These are phyloP conservation scores for Thalpophila matura DNA, from an alignment of 2,888 invertebrate species.

Conservation along the genomic window DNA sequence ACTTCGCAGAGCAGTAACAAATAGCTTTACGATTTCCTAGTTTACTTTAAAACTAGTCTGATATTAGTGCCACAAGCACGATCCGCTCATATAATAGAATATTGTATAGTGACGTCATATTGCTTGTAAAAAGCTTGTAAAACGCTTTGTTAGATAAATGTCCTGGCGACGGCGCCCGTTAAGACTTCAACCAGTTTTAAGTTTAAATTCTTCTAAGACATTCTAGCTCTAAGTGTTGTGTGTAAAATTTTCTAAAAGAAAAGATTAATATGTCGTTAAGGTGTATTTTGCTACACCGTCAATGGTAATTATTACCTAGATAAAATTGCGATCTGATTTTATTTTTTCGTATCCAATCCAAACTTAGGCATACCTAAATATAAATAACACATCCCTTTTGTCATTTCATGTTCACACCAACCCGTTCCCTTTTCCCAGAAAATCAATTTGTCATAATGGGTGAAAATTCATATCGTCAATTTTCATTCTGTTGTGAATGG, in stretches of 20 bases:
- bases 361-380: not conserved
- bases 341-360: not conserved
- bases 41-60: not conserved
- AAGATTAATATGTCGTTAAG: not conserved
- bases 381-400: not conserved
- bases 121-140: conserved; percentile 15
- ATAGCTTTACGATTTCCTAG: conserved; percentile 8
- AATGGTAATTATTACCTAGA: no score
- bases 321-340: no score
- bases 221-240: not conserved
- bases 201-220: conserved; percentile 3
- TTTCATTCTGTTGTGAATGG: conserved; percentile 26
- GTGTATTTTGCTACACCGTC: not conserved
- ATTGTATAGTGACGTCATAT: conserved; percentile 23
- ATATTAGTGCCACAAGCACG: conserved; percentile 15
- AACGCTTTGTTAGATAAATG: conserved; percentile 32
- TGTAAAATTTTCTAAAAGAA: no score
- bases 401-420: conserved; percentile 15
- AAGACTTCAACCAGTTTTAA: conserved; percentile 11
- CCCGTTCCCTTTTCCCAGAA: conserved; percentile 26
- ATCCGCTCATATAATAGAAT: conserved; percentile 10
- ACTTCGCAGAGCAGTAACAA: not conserved
- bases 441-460: conserved; percentile 29
- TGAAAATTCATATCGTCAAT: conserved; percentile 26
- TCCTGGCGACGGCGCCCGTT: not conserved